phyloP scores from a whole-genome alignment of 2,888 invertebrate genomes.

The Hipparchia sbordonii region DNA sequence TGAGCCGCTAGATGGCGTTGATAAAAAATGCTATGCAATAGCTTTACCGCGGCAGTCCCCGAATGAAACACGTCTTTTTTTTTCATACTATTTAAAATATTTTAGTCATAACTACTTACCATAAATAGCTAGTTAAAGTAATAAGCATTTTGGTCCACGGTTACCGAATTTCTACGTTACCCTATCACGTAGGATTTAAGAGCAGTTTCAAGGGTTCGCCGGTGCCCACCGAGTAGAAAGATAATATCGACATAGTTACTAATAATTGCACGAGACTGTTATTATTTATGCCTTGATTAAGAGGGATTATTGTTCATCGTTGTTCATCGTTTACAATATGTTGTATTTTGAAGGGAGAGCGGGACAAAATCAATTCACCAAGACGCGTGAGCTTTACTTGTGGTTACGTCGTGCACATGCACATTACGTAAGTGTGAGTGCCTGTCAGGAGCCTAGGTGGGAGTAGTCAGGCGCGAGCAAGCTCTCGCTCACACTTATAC shows the following conservation, averaged over 20 bases:
- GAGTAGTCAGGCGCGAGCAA: no score
- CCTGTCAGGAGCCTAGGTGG: no score
- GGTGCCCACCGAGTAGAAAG: constrained; percentile 70
- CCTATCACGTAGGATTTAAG: constrained; percentile 53
- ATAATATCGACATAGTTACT: constrained; percentile 63
- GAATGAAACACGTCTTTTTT: no score
- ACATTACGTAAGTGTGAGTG: no score
- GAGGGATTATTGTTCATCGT: constrained; percentile 24
- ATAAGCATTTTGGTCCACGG: background rate
- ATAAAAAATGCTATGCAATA: no score
- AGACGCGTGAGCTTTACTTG: no score
- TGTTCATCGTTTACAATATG: constrained; percentile 22
- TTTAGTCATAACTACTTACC: no score
- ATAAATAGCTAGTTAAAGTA: background rate
- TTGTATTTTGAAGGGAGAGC: constrained; percentile 1
- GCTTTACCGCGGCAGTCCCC: no score
- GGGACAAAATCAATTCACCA: background rate
- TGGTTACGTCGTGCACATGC: no score
- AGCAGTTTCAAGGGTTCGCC: constrained; percentile 60
- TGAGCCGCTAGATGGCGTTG: no score
- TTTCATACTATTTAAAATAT: no score
- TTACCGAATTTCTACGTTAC: constrained; percentile 33
- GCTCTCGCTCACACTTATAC: no score
- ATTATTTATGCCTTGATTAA: constrained; percentile 33
- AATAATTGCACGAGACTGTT: constrained; percentile 43